Percentiles rank a stretch among this genome's conserved stretches.
phyloP scores from a whole-genome alignment of 30 jellyfish, hydroid and myxozoan genomes.

The Turritopsis dohrnii region DNA sequence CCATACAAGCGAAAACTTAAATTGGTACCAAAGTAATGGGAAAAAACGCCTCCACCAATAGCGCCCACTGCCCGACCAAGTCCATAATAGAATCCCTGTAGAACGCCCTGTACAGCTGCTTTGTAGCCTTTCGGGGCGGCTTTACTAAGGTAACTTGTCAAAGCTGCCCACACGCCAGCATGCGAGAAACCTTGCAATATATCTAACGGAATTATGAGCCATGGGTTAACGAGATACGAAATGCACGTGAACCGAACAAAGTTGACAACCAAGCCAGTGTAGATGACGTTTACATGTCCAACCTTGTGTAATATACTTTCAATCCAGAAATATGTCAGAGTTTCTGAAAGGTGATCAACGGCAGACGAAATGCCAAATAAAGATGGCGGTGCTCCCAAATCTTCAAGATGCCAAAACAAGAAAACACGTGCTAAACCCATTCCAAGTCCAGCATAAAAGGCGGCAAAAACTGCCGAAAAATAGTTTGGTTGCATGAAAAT shows the following conservation, averaged over 20 bases:
- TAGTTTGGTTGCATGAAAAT: conserved; percentile 55
- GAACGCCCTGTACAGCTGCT: conserved; percentile 97
- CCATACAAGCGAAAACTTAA: conserved; percentile 84
- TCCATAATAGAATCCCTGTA: conserved; percentile 97
- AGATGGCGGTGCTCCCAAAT: conserved; percentile 99
- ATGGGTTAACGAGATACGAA: conserved; percentile 80
- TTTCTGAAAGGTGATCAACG: conserved; percentile 88
- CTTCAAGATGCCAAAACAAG: conserved; percentile 96
- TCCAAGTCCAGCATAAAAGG: conserved; percentile 99
- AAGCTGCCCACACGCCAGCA: conserved; percentile 99
- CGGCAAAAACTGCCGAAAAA: conserved; percentile 74
- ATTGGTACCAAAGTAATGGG: conserved; percentile 91
- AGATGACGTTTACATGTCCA: conserved; percentile 88
- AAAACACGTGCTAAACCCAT: conserved; percentile 98
- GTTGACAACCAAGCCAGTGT: conserved; percentile 76
- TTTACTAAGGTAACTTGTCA: conserved; percentile 90
- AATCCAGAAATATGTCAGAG: conserved; percentile 82
- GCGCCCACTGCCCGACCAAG: conserved; percentile 99
- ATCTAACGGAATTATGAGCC: conserved; percentile 96
- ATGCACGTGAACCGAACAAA: conserved; percentile 72
- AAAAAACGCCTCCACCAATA: conserved; percentile 88
- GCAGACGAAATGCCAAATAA: conserved; percentile 97
- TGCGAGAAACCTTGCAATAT: conserved; percentile 97
- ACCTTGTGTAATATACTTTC: conserved; percentile 57
- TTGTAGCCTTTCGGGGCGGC: conserved; percentile 98